A percentile compares a stretch with the other conserved stretches of the same genome.
Evolutionary conservation across 2,113 vertebrate genomes (phyloP).

Genomic region (Sylvia atricapilla): DNA sequence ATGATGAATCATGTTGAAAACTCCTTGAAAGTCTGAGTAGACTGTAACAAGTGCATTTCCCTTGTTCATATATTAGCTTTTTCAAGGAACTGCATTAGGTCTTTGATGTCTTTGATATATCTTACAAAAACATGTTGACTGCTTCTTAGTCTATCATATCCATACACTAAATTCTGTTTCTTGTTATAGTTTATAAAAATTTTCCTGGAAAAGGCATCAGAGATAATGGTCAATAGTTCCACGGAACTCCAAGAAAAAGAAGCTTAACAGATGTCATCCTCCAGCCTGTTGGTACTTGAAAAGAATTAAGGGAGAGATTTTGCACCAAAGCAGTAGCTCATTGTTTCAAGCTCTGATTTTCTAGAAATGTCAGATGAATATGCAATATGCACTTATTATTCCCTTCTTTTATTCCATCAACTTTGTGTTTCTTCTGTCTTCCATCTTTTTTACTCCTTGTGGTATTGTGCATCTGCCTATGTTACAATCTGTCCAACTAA

Average conservation of each 20-base stretch:
- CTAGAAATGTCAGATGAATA: not conserved
- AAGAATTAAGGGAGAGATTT: not conserved
- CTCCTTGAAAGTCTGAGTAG: not conserved
- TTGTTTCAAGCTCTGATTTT: not conserved
- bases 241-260: not conserved
- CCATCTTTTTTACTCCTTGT: not conserved
- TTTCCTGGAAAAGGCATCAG: not conserved
- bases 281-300: not conserved
- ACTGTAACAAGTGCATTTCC: not conserved
- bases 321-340: not conserved
- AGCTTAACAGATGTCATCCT: not conserved
- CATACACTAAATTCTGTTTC: not conserved
- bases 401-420: not conserved
- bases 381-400: not conserved
- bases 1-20: not conserved
- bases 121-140: not conserved
- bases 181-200: not conserved
- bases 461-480: not conserved
- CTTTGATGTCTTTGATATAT: not conserved
- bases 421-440: not conserved
- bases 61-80: not conserved
- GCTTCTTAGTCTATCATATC: not conserved
- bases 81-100: not conserved
- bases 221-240: not conserved
- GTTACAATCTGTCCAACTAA: not conserved